A percentile compares a stretch with the other conserved stretches of the same genome.
These are phyloP conservation scores for Ctenoplectra terminalis DNA, from an alignment of 1,140 invertebrate genomes.

Conservation along the genomic window DNA sequence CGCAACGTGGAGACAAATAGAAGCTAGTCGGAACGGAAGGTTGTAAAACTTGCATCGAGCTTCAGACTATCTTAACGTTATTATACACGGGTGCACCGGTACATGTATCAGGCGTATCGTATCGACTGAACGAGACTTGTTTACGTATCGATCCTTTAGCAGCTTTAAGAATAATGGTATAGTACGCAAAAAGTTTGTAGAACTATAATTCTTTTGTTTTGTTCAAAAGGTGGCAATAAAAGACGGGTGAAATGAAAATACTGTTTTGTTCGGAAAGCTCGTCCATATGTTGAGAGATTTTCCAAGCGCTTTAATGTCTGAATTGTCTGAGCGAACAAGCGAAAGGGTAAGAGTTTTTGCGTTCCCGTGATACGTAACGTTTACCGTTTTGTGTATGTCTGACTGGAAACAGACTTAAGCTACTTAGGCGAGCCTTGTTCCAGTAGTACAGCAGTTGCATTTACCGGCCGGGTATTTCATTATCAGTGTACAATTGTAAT, in stretches of 20 bases:
- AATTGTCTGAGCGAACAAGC: neutral
- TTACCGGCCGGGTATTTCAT: neutral
- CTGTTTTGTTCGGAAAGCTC: neutral
- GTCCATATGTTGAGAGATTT: neutral
- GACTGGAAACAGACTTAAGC: neutral
- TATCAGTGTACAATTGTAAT: neutral
- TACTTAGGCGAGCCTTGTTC: neutral
- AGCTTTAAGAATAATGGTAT: too few species aligned
- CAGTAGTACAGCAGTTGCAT: conserved; percentile 8
- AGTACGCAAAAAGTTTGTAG: too few species aligned
- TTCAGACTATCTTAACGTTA: too few species aligned
- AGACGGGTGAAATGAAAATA: neutral
- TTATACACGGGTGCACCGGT: too few species aligned
- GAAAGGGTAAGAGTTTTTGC: neutral
- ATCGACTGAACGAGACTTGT: too few species aligned
- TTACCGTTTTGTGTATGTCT: neutral
- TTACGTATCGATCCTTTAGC: too few species aligned
- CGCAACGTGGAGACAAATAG: neutral
- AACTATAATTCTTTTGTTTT: too few species aligned
- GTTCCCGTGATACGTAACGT: neutral
- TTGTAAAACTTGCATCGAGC: neutral
- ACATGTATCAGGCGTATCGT: too few species aligned
- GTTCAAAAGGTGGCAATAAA: neutral
- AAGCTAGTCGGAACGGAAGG: neutral
- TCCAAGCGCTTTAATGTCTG: neutral